These are phyloP conservation scores for Eidolon dupreanum DNA, from an alignment of 2,797 vertebrate species.

Conservation along the genomic window DNA sequence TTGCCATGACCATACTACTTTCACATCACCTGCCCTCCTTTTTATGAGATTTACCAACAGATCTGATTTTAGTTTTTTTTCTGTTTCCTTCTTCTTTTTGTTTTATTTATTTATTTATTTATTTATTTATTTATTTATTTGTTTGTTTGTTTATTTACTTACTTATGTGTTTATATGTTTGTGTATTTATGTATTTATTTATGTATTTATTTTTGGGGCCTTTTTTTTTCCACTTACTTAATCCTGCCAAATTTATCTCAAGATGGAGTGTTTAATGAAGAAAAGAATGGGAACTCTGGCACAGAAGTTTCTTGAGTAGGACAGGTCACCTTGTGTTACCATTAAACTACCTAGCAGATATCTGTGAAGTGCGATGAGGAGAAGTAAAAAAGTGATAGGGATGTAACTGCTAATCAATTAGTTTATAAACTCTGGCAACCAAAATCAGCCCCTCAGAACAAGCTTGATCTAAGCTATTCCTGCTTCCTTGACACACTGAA, in stretches of 20 bases:
- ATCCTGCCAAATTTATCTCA: neutral
- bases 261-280: neutral
- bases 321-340: rapidly evolving
- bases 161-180: too few relatives aligned
- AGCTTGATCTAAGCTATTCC: too few relatives aligned
- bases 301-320: neutral
- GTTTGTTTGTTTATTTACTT: too few relatives aligned
- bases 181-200: too few relatives aligned
- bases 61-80: neutral
- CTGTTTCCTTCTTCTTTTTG: neutral
- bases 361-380: neutral
- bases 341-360: neutral
- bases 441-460: too few relatives aligned
- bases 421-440: neutral
- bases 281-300: neutral
- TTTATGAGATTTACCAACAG: neutral
- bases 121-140: too few relatives aligned
- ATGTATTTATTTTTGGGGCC: neutral
- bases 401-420: neutral
- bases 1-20: neutral
- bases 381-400: too few relatives aligned
- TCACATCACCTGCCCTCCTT: neutral
- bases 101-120: neutral
- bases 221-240: neutral
- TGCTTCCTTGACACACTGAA: too few relatives aligned